Evolutionary conservation across 2,888 invertebrate species (phyloP), one percentile per base, ranked within the genome.

Genomic region (Limnephilus auricula): DNA sequence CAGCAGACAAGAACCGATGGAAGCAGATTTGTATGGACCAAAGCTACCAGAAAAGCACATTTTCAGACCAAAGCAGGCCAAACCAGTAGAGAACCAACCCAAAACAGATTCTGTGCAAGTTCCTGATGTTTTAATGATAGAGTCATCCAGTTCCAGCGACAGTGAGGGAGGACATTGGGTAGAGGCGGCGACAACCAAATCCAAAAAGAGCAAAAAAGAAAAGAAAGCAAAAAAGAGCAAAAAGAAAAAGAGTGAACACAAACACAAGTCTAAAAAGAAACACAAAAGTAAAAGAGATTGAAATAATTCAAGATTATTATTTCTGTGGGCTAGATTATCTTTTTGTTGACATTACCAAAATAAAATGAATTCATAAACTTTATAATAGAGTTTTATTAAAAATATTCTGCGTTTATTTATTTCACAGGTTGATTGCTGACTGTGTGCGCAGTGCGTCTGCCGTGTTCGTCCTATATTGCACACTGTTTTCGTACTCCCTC

Each of bases 1-100:
- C 65, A 89, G 91, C 37, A 86, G 79, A n/a, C 88, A 89, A 93
- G 84, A 93, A 85, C 90, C 37, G 37, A 91, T 30, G 45, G 85
- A 93, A 82, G 94, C 93, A 1, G 94, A 95, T 93, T 94, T 95
- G 30, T 97, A 97, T 90, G 97, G 97, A 0, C 97, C 97, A 0
- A 96, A 95, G 94, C 95, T 97, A 93, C 97, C 97, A 0, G 95
- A 96, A 15, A 95, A 94, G 65, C 93, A 93, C 15, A 15, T 93
- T 10, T 93, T 92, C 85, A 91, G 32, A n/a, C 65, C 89, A 15
- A 88, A 88, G n/a, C 34, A 78, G 30, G 65, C 40, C 15, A 90
- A 87, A 25, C 84, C 79, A 32, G 34, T n/a, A 15, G 65, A 45
- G 2, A 50, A 34, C 30, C 13, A 32, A 88, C n/a, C 34, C 15